Conservation (phyloP, 2,797 vertebrate genomes). For the Coranthus polyacanthus region DNA sequence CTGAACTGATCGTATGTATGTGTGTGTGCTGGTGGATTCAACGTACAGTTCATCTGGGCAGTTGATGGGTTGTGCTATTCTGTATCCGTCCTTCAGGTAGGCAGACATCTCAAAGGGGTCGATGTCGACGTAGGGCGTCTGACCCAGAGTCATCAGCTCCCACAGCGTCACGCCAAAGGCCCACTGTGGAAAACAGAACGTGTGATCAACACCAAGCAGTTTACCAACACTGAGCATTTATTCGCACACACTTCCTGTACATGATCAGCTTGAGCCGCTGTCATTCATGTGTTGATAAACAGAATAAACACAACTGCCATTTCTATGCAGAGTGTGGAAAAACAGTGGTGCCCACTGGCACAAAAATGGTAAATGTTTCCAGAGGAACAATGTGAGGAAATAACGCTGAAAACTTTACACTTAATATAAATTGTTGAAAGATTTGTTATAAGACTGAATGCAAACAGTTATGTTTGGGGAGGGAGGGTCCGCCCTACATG, state of each 20-base stretch:
- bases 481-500: neutral
- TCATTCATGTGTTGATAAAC: constrained; percentile 18
- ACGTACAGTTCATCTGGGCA: constrained; percentile 98
- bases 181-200: constrained; percentile 86
- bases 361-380: constrained; percentile 53
- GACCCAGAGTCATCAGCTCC: constrained; percentile 99
- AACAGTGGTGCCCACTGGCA: constrained; percentile 2
- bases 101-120: constrained; percentile 99
- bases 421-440: constrained; percentile 29
- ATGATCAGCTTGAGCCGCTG: constrained; percentile 5
- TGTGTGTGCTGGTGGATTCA: neutral
- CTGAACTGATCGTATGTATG: no score
- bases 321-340: constrained; percentile 6
- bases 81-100: constrained; percentile 98
- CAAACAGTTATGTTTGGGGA: constrained; percentile 37
- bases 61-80: constrained; percentile 99
- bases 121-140: constrained; percentile 98
- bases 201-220: neutral
- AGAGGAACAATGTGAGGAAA: constrained; percentile 76
- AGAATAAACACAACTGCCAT: constrained; percentile 30
- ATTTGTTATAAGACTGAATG: constrained; percentile 32
- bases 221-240: neutral
- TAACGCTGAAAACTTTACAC: constrained; percentile 46
- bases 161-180: constrained; percentile 97
- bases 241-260: constrained; percentile 5